Evolutionary conservation across 2,113 vertebrate genomes (phyloP).

Genomic region (Procavia capensis): DNA sequence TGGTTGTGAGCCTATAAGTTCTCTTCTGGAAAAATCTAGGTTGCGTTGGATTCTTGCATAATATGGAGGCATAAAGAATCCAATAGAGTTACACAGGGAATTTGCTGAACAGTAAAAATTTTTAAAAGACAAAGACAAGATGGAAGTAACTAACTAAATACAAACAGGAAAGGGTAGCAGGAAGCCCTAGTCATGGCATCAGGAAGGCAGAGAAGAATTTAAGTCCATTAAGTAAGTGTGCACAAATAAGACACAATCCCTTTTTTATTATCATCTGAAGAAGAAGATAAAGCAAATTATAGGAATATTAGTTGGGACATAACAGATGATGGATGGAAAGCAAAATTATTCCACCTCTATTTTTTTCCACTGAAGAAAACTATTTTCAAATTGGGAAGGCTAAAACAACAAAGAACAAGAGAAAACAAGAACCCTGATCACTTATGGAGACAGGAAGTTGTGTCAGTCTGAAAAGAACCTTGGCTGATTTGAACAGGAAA

Average conservation of each 20-base stretch:
- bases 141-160: slow-evolving; percentile 2
- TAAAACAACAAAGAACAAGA: slow-evolving; percentile 23
- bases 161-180: background rate
- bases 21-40: background rate
- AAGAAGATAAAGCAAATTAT: slow-evolving; percentile 22
- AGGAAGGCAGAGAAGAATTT: background rate
- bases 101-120: background rate
- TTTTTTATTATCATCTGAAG: slow-evolving; percentile 29
- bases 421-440: slow-evolving; percentile 34
- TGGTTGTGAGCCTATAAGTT: background rate
- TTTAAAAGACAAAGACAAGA: slow-evolving; percentile 13
- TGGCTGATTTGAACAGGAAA: slow-evolving; percentile 51
- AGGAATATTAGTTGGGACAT: background rate
- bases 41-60: background rate
- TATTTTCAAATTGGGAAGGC: slow-evolving; percentile 57
- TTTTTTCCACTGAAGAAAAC: slow-evolving; percentile 36
- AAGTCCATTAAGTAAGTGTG: background rate
- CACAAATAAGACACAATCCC: background rate
- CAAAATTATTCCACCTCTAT: slow-evolving; percentile 1
- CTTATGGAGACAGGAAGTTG: background rate
- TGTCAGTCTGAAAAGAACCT: slow-evolving; percentile 18
- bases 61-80: slow-evolving; percentile 4
- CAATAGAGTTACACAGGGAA: background rate
- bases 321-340: background rate
- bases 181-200: background rate